Conservation (phyloP, 2,797 vertebrate genomes). For the Tangara arthus region DNA sequence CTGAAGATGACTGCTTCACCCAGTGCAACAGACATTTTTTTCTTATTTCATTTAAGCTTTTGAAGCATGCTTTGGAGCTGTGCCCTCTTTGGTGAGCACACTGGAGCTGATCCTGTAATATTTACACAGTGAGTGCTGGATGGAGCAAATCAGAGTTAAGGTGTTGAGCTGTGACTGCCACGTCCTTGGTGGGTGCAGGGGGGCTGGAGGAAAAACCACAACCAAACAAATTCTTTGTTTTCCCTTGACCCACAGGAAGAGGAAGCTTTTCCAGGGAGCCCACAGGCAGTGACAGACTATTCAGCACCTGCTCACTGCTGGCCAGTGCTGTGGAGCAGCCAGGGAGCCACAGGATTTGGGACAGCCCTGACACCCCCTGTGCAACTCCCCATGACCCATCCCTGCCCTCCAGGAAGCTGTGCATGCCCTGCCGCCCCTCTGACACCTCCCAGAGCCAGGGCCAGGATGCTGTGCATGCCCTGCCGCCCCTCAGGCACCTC, state of each 20-base stretch:
- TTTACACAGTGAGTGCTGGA: neutral
- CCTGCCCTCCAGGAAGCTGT: neutral
- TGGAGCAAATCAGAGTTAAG: neutral
- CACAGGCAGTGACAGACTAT: neutral
- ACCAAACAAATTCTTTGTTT: neutral
- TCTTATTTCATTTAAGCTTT: neutral
- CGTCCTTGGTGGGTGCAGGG: neutral
- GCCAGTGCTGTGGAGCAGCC: rapidly evolving
- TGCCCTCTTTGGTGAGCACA: neutral
- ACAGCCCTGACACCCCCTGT: neutral
- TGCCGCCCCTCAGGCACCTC: neutral
- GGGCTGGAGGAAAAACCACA: neutral
- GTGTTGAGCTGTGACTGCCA: neutral
- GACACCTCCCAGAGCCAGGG: neutral
- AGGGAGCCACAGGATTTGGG: neutral
- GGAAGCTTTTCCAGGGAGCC: neutral
- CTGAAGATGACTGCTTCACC: neutral
- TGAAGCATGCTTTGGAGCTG: neutral
- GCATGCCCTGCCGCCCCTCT: neutral
- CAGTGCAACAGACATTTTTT: neutral
- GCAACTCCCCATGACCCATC: rapidly evolving
- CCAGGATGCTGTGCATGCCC: neutral
- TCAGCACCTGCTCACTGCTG: neutral
- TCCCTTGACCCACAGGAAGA: neutral
- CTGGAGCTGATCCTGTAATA: neutral